A percentile compares a stretch with the other conserved stretches of the same genome.
phyloP scores from a whole-genome alignment of 2,888 invertebrate species.

The Ichneumoninae sp. region DNA sequence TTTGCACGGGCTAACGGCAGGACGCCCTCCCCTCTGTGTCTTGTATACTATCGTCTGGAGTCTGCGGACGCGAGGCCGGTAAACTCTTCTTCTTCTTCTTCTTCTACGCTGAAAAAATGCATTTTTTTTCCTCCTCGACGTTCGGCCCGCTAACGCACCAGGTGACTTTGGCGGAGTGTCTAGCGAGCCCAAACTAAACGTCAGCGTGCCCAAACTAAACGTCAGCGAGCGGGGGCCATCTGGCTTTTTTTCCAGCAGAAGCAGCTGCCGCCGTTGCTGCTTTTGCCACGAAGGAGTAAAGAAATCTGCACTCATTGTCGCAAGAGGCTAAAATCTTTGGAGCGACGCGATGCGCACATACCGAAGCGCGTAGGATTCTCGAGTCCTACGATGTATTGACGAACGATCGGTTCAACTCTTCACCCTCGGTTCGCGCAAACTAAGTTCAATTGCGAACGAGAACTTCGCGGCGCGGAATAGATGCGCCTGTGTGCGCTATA shows the following conservation, averaged over 20 bases:
- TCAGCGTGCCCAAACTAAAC: conserved; percentile 3
- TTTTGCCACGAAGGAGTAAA: conserved; percentile 8
- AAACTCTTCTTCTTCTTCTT: conserved; percentile 45
- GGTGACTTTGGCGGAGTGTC: conserved; percentile 57
- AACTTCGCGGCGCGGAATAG: conserved; percentile 36
- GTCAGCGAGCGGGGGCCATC: conserved; percentile 46
- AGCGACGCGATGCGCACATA: background rate
- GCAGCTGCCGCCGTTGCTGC: background rate
- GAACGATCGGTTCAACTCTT: conserved; percentile 11
- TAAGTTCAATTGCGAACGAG: conserved; percentile 56
- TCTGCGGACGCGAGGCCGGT: conserved; percentile 53
- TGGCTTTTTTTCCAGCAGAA: conserved; percentile 16
- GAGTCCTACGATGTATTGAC: background rate
- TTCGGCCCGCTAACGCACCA: conserved; percentile 15
- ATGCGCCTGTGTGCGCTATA: background rate
- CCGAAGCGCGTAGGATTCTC: background rate
- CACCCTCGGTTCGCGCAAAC: conserved; percentile 39
- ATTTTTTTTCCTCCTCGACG: conserved; percentile 6
- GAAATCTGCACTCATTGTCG: conserved; percentile 22
- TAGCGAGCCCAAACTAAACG: background rate
- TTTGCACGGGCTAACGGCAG: conserved; percentile 56
- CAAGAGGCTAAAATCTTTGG: background rate
- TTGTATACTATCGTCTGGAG: conserved; percentile 62
- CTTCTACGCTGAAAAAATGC: background rate
- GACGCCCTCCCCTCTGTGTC: conserved; percentile 31